These are phyloP conservation scores for Loriculus beryllinus DNA, from an alignment of 2,797 vertebrate species.

Conservation along the genomic window DNA sequence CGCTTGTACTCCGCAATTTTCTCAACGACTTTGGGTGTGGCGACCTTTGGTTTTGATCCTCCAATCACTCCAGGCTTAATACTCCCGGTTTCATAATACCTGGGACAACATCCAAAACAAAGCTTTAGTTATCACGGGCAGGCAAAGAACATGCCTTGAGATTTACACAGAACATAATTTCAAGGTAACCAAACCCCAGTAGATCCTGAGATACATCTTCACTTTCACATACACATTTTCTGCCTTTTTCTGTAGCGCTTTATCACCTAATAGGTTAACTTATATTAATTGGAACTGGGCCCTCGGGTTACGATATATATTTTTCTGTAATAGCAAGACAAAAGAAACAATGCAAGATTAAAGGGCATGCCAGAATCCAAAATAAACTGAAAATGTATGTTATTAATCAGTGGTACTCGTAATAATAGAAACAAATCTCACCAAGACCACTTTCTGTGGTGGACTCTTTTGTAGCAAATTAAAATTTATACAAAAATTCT, in stretches of 20 bases:
- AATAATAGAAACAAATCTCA: constrained; percentile 71
- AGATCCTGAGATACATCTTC: constrained; percentile 48
- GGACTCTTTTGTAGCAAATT: constrained; percentile 47
- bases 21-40: constrained; percentile 99
- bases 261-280: constrained; percentile 43
- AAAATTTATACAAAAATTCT: constrained; percentile 56
- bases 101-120: constrained; percentile 71
- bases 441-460: constrained; percentile 18
- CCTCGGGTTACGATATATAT: not conserved
- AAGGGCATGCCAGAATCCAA: constrained; percentile 46
- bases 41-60: constrained; percentile 99
- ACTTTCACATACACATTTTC: constrained; percentile 43
- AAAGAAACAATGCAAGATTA: constrained; percentile 58
- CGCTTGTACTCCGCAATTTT: constrained; percentile 99
- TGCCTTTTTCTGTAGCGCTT: not conserved
- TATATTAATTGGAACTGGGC: constrained; percentile 51
- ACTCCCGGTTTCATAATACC: constrained; percentile 98
- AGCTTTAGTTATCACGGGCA: not conserved
- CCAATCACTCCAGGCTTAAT: constrained; percentile 98
- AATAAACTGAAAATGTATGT: constrained; percentile 67
- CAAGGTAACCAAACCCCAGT: constrained; percentile 9
- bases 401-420: constrained; percentile 60
- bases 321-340: constrained; percentile 52
- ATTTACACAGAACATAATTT: constrained; percentile 18
- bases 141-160: not conserved